Evolutionary conservation across 1,140 invertebrate species (phyloP), one percentile per base, ranked within the genome.

Genomic region (Holcopasites calliopsidis): DNA sequence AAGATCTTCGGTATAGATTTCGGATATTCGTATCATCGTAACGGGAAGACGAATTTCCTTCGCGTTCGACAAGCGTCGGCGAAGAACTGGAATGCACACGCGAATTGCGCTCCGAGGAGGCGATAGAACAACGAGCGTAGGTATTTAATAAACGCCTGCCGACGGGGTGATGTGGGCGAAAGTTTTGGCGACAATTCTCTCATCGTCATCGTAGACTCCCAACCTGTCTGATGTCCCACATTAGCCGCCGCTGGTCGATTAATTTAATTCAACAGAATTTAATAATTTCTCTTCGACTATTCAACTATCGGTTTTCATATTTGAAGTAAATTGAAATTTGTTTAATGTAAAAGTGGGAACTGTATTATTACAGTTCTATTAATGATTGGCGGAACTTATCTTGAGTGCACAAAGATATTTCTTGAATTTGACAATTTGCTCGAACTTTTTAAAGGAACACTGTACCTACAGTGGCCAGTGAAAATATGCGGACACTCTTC

Each of bases 111-210:
- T 23, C 8, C 3, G 40, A 65, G 28, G 49, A 47, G 6, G 1
- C 10, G 18, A 68, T n/a, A 28, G 42, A 31, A 71, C 18, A 61
- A 49, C 28, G 21, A 33, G 49, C 49, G 57, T 76, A 54, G 38
- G 49, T 76, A 70, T 76, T 71, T 76, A 76, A 76, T 71, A 70
- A 71, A 50, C 42, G 31, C 16, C 21, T n/a, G 21, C 4, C 26
- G 47, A 54, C 16, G 33, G 26, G 11, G 38, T 57, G 18, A 10
- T 35, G 47, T 61, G 55, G 57, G 74, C 57, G 66, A 61, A 55
- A 54, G 40, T 70, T 76, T 76, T 71, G 66, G 74, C 49, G 47
- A 44, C 21, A 21, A 31, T 57, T 21, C 40, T 52, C 2, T 44
- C 31, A 31, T 65, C 16, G 31, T 44, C 21, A 33, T 74, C 23